phyloP scores from a whole-genome alignment of 2,797 vertebrate genomes.

The Paramormyrops hopkinsi region DNA sequence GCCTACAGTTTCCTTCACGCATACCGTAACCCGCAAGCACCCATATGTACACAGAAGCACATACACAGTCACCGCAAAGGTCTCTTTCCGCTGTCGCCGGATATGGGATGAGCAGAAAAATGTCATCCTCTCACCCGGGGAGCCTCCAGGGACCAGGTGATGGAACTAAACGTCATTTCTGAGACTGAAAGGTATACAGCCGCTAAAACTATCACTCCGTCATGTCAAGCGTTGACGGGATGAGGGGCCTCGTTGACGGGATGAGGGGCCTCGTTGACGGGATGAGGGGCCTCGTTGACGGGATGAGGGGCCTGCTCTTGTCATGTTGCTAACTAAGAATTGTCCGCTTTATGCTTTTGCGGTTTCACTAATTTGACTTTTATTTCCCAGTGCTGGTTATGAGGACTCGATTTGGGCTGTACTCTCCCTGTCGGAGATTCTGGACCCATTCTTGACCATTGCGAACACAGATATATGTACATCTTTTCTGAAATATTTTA shows the following conservation, averaged over 20 bases:
- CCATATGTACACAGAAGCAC: conserved; percentile 15
- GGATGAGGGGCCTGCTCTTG: conserved; percentile 33
- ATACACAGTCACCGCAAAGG: conserved; percentile 19
- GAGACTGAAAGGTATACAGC: conserved; percentile 54
- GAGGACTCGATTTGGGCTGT: background rate
- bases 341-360: background rate
- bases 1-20: background rate
- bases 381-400: background rate
- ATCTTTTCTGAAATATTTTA: background rate
- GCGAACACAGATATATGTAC: background rate
- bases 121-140: conserved; percentile 38
- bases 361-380: background rate
- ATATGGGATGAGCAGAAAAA: conserved; percentile 45
- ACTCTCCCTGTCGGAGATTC: background rate
- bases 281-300: conserved; percentile 27
- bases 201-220: conserved; percentile 46
- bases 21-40: conserved; percentile 23
- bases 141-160: conserved; percentile 44
- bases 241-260: conserved; percentile 28
- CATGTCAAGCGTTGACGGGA: conserved; percentile 45
- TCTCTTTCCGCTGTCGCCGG: conserved; percentile 31
- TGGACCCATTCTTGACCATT: background rate
- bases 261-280: conserved; percentile 27
- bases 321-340: conserved; percentile 36
- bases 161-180: conserved; percentile 44